phyloP scores from a whole-genome alignment of 2,888 invertebrate species.

The Dasysyrphus tricinctus region DNA sequence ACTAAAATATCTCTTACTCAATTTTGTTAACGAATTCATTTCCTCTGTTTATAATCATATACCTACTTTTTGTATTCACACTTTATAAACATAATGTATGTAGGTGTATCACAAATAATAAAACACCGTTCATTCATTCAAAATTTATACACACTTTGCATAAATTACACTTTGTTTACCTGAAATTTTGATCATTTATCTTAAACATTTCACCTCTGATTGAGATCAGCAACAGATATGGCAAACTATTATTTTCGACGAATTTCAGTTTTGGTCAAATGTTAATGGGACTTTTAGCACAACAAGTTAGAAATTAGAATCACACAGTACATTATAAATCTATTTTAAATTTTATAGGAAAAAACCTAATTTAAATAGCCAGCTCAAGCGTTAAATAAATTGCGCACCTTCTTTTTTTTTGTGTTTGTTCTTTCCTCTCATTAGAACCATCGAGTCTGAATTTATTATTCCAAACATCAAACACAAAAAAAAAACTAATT shows the following conservation, averaged over 20 bases:
- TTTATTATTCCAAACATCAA: background rate
- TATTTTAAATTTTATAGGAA: background rate
- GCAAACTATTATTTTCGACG: background rate
- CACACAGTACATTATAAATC: background rate
- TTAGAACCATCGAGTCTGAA: background rate
- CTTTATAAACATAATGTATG: too few species aligned
- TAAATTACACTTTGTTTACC: background rate
- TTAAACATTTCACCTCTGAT: background rate
- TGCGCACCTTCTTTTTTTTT: background rate
- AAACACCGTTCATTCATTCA: background rate
- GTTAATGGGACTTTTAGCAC: background rate
- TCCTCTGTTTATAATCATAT: background rate
- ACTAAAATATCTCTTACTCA: too few species aligned
- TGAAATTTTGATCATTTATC: background rate
- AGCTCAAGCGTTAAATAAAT: background rate
- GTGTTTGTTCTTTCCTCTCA: background rate
- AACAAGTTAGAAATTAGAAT: background rate
- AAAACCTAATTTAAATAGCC: background rate
- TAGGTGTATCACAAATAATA: background rate
- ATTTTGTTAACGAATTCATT: background rate
- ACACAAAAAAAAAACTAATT: background rate
- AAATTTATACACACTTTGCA: background rate
- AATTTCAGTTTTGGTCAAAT: background rate
- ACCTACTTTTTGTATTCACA: too few species aligned
- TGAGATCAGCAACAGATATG: background rate